Evolutionary conservation across 2,113 vertebrate species (phyloP), one percentile per base, ranked within the genome.

Genomic region (Mastomys natalensis): DNA sequence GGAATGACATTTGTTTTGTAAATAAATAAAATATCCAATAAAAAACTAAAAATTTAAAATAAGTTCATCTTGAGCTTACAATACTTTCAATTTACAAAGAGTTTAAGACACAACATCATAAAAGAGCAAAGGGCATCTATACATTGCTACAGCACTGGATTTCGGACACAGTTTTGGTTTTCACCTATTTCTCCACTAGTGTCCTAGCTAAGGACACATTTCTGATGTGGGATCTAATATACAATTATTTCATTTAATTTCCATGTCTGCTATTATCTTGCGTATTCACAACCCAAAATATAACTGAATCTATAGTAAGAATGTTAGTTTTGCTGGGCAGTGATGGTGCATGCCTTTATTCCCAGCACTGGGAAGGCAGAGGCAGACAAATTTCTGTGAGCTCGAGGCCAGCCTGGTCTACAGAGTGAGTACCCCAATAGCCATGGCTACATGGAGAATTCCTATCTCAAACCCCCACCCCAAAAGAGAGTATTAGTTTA

Each of bases 171-270:
- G 68, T 58, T 74, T 90, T 90, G 45, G 37, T 73, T 87, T 91
- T 94, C 4, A 89, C 51, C 82, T 78, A 76, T 92, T 92, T 76
- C 26, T 82, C 73, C 21, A 96, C 58, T 66, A 70, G 73, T 29
- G 31, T 66, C 53, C 34, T 86, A 76, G 81, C 70, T 4, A 22
- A 85, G 55, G 40, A 76, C 37, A 74, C 37, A 37, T 76, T 93
- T 94, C 73, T 92, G 62, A 94, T 88, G 31, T 24, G 53, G 62
- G 62, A 84, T 96, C 60, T 87, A 87, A 92, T 87, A 37, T 43
- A 89, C 43, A 72, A 89, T 37, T 43, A 21, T 43, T 92, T n/a
- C 53, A 84, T 34, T 72, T 94, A 77, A 21, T 40, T 13, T 6
- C 37, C 26, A 64, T 40, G 53, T 51, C 70, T 92, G n/a, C n/a